Base-by-base conservation (phyloP, 2,888 invertebrate genomes). In the Pterostichus madidus region DNA sequence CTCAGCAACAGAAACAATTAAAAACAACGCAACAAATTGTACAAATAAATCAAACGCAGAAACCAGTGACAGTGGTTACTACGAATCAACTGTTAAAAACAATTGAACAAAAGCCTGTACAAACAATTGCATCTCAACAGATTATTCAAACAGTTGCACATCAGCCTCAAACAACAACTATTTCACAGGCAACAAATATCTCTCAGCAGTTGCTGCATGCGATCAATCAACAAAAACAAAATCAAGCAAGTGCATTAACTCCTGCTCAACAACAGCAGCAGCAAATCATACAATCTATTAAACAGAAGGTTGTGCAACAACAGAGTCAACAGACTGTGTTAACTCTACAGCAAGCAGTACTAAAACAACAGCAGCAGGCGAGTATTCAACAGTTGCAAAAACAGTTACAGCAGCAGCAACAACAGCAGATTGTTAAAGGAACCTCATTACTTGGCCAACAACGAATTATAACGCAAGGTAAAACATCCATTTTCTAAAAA, bases 251-350 rank as follows among this genome's bases (percentile, higher is more conserved):
- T 0, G 87, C 86, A 79, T 84, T 90, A 73, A 89, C 90, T 17
- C 87, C 89, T 11, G 88, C 89, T 0, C 91, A 91, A 84, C 91
- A 91, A 76, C 90, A 90, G 80, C 90, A 91, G 73, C 90, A 90
- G 81, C 90, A 91, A 85, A 90, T 91, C 83, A 84, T 90, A 64
- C 91, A 91, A 85, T 90, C 91, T 5, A 87, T 88, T 44, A 88
- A 89, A 81, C 88, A 89, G 84, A 89, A 89, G 83, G 89, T 88
- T 52, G 85, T 89, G 64, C 89, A 85, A 17, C 68, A 71, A 78
- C 84, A 85, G 32, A 86, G 86, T 76, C 85, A 85, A 49, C 85
- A 83, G 52, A 77, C 83, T 52, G 83, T 83, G 15, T 32, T 83
- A 17, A 83, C 90, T 7, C 75, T 85, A 6, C 90, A 90, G 80